Base-by-base conservation (phyloP, 1,140 invertebrate species). In the Lepidurus couesii region DNA sequence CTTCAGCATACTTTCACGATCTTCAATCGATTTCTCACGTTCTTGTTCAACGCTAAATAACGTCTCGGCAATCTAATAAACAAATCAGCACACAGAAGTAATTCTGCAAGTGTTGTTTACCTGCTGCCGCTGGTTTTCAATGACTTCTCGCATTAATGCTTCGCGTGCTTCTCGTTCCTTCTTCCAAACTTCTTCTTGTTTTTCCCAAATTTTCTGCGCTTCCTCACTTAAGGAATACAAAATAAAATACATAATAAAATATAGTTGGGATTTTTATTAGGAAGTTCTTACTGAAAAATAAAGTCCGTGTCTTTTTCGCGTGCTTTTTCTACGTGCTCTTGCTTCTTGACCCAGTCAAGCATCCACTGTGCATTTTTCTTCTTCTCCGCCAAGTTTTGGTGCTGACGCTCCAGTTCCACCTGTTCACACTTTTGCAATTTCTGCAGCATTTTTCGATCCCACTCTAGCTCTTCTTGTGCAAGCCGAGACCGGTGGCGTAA, bases 281-380 rank as follows among this genome's bases (percentile, higher is more conserved):
- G 8, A 65, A 65, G 0, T 13, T 65, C 53, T 21, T 65, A 65
- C 53, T 65, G 53, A 65, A 65, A 65, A 10, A 65, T 65, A 4
- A 65, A 65, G 21, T 65, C 53, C 9, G 53, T 65, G n/a, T 65
- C 53, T 16, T 65, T 65, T 21, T 65, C 53, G 21, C 53, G 53
- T 65, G 9, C 21, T 65, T 21, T 65, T 65, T 65, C 47, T 13
- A 65, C 21, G 6, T 21, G 47, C 47, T 65, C 3, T 21, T 65
- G 47, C 21, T 13, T 65, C 6, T 65, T 9, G 21, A 65, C 21
- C 47, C 47, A 65, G 10, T 65, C 47, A 65, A 65, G 47, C 47
- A 65, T 65, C 47, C 47, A 65, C 11, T 65, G 47, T 6, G 47
- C 47, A 21, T 65, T 65, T 65, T 65, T 65, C 47, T 65, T 65